phyloP scores from a whole-genome alignment of 2,888 invertebrate genomes.

The Balanococcus diminutus region DNA sequence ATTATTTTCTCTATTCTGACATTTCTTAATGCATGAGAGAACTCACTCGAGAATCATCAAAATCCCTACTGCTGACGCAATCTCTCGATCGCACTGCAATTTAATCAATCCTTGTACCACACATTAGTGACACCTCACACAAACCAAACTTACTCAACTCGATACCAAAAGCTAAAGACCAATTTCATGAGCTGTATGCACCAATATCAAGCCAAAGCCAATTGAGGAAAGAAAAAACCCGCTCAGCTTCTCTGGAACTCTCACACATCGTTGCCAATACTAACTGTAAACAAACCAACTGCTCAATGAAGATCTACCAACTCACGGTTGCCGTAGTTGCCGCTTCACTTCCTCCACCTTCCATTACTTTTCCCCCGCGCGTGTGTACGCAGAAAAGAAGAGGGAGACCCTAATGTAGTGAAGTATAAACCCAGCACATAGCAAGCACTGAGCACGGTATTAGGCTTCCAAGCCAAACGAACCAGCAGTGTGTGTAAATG shows the following conservation, averaged over 20 bases:
- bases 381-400: not conserved
- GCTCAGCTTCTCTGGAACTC: not conserved
- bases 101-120: not conserved
- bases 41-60: no score
- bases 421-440: not conserved
- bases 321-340: not conserved
- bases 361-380: not conserved
- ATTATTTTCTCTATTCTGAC: no score
- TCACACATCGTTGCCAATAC: conserved; percentile 32
- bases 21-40: no score
- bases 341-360: not conserved
- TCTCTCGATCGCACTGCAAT: no score
- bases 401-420: not conserved
- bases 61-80: no score
- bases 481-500: not conserved
- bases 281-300: conserved; percentile 47
- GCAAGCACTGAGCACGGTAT: not conserved
- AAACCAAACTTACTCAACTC: not conserved
- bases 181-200: no score
- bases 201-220: not conserved
- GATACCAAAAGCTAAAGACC: no score
- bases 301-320: not conserved
- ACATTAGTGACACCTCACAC: not conserved
- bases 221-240: not conserved
- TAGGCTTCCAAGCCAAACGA: not conserved